Base-by-base conservation (phyloP, 1,140 invertebrate genomes). In the Babylonia areolata region DNA sequence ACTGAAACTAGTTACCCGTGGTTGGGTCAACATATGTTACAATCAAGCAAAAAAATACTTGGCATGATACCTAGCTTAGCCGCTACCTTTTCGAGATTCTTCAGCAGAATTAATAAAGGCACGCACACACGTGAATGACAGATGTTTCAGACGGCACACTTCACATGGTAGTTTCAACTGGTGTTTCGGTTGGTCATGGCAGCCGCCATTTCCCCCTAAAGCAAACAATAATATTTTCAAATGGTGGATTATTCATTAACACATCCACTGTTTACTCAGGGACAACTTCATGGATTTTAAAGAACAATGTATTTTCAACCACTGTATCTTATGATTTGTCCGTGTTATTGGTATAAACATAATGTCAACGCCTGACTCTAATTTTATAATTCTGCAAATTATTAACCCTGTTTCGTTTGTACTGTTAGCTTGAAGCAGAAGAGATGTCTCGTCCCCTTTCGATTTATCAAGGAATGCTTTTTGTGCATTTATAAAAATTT, bases 181-280 rank as follows among this genome's bases (percentile, higher is more conserved):
- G 11, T 77, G 75, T 77, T 77, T 77, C 75, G 35, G 75, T 77
- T 77, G 37, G 75, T 77, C 40, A 37, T 17, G 75, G 35, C 75
- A 40, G 75, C 75, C 75, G 75, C 75, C 75, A 77, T 77, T 11
- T 17, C 75, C 37, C 75, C 75, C 75, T 42, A 77, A 77, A 77
- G 75, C 37, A 28, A 77, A 73, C 35, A 73, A 73, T 37, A 3
- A n/a, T 35, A 6, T 17, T 20, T 35, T 0, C 6, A 15, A 35
- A 31, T 69, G 64, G 23, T 28, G 28, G 9, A 51, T 51, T 12
- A 12, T 51, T 17, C 9, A 51, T 51, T 12, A 51, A 51, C 46
- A 12, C 46, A 51, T 51, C n/a, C n/a, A 51, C 9, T 51, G 17
- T 17, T 51, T 12, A 0, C 46, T 51, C 9, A 12, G 0, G 9